These are phyloP conservation scores for Schizothorax lantsangensis DNA, from an alignment of 2,797 vertebrate species.

Conservation along the genomic window DNA sequence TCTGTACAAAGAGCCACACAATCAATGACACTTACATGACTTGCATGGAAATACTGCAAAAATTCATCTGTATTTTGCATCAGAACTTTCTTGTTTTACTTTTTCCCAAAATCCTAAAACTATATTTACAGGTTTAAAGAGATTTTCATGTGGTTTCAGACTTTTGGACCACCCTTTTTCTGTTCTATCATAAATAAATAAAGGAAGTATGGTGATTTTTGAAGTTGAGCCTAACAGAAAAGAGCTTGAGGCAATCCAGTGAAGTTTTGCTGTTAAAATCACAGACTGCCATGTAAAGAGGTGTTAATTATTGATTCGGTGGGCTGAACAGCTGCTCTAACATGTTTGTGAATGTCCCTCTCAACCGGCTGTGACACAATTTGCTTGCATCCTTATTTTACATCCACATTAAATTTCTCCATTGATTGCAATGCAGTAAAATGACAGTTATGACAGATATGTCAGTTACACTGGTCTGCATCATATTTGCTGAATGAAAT, in stretches of 20 bases:
- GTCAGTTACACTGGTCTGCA: neutral
- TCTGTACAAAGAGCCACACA: neutral
- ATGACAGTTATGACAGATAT: neutral
- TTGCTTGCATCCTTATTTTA: neutral
- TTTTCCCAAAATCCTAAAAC: too few relatives aligned
- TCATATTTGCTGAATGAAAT: neutral
- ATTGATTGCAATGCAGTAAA: neutral
- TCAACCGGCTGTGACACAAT: neutral
- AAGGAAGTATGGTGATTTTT: neutral
- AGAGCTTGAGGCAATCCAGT: neutral
- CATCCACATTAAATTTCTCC: neutral
- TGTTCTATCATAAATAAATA: neutral
- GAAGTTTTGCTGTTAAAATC: neutral
- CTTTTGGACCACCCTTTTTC: neutral
- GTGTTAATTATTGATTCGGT: neutral
- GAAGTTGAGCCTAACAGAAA: neutral
- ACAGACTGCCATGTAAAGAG: neutral
- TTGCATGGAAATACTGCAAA: neutral
- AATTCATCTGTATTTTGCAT: neutral
- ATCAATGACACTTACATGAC: neutral
- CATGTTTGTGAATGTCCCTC: neutral
- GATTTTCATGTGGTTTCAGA: too few relatives aligned
- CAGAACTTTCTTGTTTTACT: neutral
- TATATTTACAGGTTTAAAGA: too few relatives aligned
- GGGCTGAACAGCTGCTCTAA: neutral